A percentile compares a stretch with the other conserved stretches of the same genome.
Conservation (phyloP, 1,140 invertebrate species). For the Mamestra configurata region DNA sequence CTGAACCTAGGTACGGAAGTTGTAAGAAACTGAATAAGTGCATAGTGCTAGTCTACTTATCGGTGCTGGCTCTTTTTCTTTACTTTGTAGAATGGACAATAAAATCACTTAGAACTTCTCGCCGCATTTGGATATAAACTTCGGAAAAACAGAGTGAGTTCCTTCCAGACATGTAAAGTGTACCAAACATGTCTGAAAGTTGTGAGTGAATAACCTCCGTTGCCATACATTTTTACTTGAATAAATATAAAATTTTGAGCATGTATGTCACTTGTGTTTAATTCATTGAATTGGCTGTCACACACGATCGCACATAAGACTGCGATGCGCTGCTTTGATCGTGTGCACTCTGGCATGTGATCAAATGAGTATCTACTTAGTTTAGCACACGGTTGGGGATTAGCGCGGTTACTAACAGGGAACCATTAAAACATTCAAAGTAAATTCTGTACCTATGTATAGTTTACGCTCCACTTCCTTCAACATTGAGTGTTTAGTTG, state of each 20-base stretch:
- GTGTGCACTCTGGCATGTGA: slow-evolving; percentile 79
- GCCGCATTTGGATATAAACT: slow-evolving; percentile 23
- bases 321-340: slow-evolving; percentile 76
- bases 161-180: slow-evolving; percentile 19
- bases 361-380: slow-evolving; percentile 68
- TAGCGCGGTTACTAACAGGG: slow-evolving; percentile 43
- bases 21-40: slow-evolving; percentile 33
- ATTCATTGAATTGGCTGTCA: slow-evolving; percentile 79
- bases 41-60: slow-evolving; percentile 34
- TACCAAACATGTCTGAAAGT: not conserved
- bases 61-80: slow-evolving; percentile 24
- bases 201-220: not conserved
- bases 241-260: slow-evolving; percentile 65
- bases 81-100: slow-evolving; percentile 35
- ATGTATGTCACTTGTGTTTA: slow-evolving; percentile 77
- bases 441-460: slow-evolving; percentile 32
- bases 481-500: slow-evolving; percentile 4
- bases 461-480: slow-evolving; percentile 31
- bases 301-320: slow-evolving; percentile 77
- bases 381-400: slow-evolving; percentile 50
- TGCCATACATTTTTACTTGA: slow-evolving; percentile 44
- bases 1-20: not conserved
- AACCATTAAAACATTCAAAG: slow-evolving; percentile 47
- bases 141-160: slow-evolving; percentile 28
- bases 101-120: slow-evolving; percentile 39